These are phyloP conservation scores for Serripes groenlandicus DNA, from an alignment of 2,888 invertebrate species.

Conservation along the genomic window DNA sequence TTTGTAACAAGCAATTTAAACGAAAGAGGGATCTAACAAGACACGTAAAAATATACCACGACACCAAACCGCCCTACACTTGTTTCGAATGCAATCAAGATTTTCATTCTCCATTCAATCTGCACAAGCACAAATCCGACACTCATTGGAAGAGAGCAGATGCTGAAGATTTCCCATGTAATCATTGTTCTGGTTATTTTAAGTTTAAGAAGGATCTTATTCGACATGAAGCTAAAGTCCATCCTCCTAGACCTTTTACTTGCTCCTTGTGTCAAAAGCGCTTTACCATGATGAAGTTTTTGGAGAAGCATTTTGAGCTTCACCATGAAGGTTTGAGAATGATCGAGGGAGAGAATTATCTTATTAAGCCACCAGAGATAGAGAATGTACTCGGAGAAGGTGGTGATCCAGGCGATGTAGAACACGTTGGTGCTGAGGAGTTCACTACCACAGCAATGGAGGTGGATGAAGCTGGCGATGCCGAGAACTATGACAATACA, in stretches of 20 bases:
- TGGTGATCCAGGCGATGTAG: conserved; percentile 4
- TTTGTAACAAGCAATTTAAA: conserved; percentile 61
- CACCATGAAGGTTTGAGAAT: conserved; percentile 51
- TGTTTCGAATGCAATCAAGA: conserved; percentile 62
- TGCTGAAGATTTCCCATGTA: conserved; percentile 40
- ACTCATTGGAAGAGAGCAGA: conserved; percentile 45
- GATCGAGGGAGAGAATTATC: conserved; percentile 48
- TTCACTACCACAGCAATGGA: neutral
- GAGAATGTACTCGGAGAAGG: neutral
- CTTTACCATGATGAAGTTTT: conserved; percentile 59
- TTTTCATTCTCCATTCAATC: conserved; percentile 54
- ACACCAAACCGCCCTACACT: conserved; percentile 62
- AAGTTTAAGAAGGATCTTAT: conserved; percentile 43
- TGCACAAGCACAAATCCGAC: conserved; percentile 55
- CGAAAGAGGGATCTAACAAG: conserved; percentile 58
- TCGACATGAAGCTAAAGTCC: conserved; percentile 52
- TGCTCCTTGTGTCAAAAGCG: conserved; percentile 50
- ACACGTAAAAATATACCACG: conserved; percentile 62
- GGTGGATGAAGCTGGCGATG: conserved; percentile 14
- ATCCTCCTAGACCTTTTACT: conserved; percentile 56
- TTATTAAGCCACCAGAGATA: neutral
- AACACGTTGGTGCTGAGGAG: neutral
- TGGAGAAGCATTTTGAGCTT: conserved; percentile 59
- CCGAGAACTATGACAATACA: neutral
- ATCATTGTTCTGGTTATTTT: conserved; percentile 56